These are phyloP conservation scores for Brachionus manjavacas DNA, from an alignment of 1,140 invertebrate species.

Conservation along the genomic window DNA sequence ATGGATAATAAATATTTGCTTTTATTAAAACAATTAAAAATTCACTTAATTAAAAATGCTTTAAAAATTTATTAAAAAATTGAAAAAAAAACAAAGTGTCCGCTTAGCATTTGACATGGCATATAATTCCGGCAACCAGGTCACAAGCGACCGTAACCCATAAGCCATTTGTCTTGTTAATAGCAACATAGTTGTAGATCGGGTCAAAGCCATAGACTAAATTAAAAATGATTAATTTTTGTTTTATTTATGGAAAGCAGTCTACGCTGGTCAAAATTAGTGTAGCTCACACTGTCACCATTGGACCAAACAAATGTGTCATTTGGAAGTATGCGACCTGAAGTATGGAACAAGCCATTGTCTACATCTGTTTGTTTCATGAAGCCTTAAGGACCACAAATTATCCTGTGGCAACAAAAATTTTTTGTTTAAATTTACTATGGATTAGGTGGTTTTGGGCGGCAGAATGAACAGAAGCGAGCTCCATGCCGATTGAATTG, in stretches of 20 bases:
- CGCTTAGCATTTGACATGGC: background rate
- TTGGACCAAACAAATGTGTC: background rate
- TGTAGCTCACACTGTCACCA: background rate
- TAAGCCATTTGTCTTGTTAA: slow-evolving; percentile 6
- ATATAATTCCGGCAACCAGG: background rate
- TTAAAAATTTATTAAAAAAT: background rate
- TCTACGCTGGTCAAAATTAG: background rate
- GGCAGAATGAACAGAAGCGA: background rate
- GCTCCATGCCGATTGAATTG: background rate
- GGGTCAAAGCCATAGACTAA: background rate
- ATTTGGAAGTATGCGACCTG: background rate
- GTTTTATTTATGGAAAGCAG: background rate
- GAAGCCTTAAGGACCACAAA: background rate
- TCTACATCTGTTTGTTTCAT: background rate
- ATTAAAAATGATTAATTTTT: background rate
- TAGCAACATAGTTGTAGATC: background rate
- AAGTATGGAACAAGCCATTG: background rate
- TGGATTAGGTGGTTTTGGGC: background rate
- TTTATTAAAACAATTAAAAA: background rate
- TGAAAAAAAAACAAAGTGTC: background rate
- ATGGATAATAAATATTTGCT: background rate
- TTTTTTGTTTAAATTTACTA: background rate
- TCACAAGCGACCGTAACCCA: background rate
- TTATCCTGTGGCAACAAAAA: too few relatives aligned
- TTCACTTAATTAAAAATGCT: background rate